Base-by-base conservation (phyloP, 2,113 vertebrate genomes). In the Cebidichthys violaceus region DNA sequence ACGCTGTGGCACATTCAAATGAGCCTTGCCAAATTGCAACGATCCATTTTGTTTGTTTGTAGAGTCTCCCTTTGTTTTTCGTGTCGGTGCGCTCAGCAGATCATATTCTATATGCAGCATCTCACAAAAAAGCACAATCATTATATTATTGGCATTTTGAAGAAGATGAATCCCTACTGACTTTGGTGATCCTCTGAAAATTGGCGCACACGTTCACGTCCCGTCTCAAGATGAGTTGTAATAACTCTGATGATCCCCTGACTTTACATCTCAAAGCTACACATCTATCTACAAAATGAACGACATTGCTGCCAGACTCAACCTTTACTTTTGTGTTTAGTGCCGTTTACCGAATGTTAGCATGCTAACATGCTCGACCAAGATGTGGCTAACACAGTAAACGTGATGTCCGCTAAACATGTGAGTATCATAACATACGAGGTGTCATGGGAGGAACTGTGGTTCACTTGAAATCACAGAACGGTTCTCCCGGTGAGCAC, bases 11-110 rank as follows among this genome's bases (percentile, higher is more conserved):
- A 52, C 13, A 60, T 31, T 27, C 45, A 24, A 54, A n/a, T 20
- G 15, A 29, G 6, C 62, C 18, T 75, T 45, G 29, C 29, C 67
- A 84, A 74, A 73, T 77, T 54, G n/a, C 37, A 43, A 18, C 18
- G 20, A 39, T 74, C 62, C 2, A 39, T 67, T 67, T 72, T 55
- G 62, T 52, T 62, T 39, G 1, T 41, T 57, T 22, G 27, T 70
- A 43, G n/a, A 24, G 6, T 68, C 15, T 17, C 43, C 47, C 3
- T 27, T 24, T 52, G 2, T 9, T 39, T 66, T 59, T 72, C 18
- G 52, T 62, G 37, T 55, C 2, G 43, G 54, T 43, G 6, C 33
- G 6, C 0, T n/a, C 37, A 11, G 35, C 33, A 9, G 2, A 70
- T 24, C 20, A 54, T 45, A 14, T 45, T n/a, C 35, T 18, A n/a